phyloP scores from a whole-genome alignment of 2,888 invertebrate species.

The Cacoxenus indagator region DNA sequence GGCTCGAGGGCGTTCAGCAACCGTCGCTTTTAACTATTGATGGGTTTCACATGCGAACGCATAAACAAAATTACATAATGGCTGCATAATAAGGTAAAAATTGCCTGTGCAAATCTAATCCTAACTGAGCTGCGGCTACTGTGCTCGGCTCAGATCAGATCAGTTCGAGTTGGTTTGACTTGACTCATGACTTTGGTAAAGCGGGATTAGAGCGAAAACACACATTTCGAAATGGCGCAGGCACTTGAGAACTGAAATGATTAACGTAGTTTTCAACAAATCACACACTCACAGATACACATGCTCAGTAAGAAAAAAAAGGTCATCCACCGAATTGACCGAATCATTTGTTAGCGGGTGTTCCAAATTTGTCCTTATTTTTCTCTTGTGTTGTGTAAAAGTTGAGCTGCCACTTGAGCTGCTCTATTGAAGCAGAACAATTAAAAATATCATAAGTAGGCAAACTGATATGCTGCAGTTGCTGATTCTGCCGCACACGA shows the following conservation, averaged over 20 bases:
- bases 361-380: constrained; percentile 42
- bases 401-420: constrained; percentile 41
- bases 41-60: constrained; percentile 34
- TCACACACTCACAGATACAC: background rate
- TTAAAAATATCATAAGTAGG: constrained; percentile 40
- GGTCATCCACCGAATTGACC: constrained; percentile 36
- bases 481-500: constrained; percentile 27
- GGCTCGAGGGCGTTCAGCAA: constrained; percentile 26
- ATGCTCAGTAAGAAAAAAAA: background rate
- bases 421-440: constrained; percentile 39
- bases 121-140: constrained; percentile 37
- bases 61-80: constrained; percentile 61
- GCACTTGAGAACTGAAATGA: constrained; percentile 8
- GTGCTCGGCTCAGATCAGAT: too few species aligned
- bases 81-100: constrained; percentile 35
- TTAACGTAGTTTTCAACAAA: background rate
- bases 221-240: too few species aligned
- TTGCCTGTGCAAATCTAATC: constrained; percentile 30
- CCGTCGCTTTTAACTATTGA: constrained; percentile 14
- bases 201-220: constrained; percentile 4
- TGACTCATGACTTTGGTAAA: constrained; percentile 13
- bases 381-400: constrained; percentile 28
- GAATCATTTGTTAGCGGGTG: constrained; percentile 55
- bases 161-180: constrained; percentile 38
- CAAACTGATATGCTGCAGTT: background rate